Evolutionary conservation across 2,797 vertebrate species (phyloP), one percentile per base, ranked within the genome.

Genomic region (Mormyrus proboscirostris): DNA sequence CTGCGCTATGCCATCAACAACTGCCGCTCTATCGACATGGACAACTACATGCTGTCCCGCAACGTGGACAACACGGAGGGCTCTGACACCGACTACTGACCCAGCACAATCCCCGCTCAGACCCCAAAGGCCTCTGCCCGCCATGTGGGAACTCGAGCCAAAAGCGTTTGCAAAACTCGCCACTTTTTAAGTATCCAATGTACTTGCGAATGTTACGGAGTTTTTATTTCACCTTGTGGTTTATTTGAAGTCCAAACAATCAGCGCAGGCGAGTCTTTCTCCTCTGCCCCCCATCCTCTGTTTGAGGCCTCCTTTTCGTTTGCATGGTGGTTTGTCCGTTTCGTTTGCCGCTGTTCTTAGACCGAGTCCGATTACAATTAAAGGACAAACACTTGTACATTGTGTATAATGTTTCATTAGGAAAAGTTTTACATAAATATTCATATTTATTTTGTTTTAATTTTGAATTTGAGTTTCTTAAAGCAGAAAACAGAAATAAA

Each of bases 361-460:
- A 95, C 95, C 94, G 90, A 92, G 92, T 92, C 91, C 92, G 93
- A 94, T 94, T 90, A 89, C 38, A 47, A 53, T 95, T 93, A 92
- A 94, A 94, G 92, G 95, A 88, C 22, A 86, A 88, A 89, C 96
- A 95, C 95, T 95, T 99, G 98, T 99, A 99, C 95, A 98, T 98
- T 97, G 97, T 99, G 98, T 98, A 99, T 97, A 98, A 98, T 99
- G 97, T 96, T 97, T 98, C 96, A 96, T 97, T 97, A 96, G 96
- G 95, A 57, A 50, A 95, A 96, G 97, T 98, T 98, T 98, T 98
- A 97, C 97, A 97, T 98, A 95, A 96, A 96, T 97, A 96, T 97
- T 96, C 97, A 97, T 98, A 99, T 99, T 99, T 99, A 99, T 99
- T 97, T 94, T 97, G 97, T 97, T 98, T 98, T 98, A 96, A 96